phyloP scores from a whole-genome alignment of 2,113 vertebrate species.

The Ophiodon elongatus region DNA sequence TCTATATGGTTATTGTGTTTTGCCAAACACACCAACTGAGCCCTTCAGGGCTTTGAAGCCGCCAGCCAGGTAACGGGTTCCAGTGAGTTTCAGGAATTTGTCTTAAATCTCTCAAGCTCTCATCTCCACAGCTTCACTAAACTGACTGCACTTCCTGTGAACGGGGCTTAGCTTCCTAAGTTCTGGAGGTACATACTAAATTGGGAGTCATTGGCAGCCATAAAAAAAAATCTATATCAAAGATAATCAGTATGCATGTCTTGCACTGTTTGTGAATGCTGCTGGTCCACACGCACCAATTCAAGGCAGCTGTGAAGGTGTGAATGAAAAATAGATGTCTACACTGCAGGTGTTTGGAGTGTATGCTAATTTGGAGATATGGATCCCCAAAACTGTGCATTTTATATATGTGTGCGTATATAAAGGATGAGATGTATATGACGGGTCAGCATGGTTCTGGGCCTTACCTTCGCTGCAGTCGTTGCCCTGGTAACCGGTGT shows the following conservation, averaged over 20 bases:
- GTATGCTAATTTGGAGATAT: conserved; percentile 17
- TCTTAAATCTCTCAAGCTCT: conserved; percentile 39
- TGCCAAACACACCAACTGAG: conserved; percentile 53
- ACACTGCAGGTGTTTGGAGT: conserved; percentile 27
- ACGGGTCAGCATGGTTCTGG: conserved; percentile 78
- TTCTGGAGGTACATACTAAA: conserved; percentile 46
- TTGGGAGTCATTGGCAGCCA: conserved; percentile 50
- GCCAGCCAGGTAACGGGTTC: conserved; percentile 29
- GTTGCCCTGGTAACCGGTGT: conserved; percentile 96
- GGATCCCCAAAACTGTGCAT: conserved; percentile 3
- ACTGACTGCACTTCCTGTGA: conserved; percentile 43
- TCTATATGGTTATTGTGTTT: conserved; percentile 65
- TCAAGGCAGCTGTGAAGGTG: conserved; percentile 50
- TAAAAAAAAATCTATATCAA: conserved; percentile 67
- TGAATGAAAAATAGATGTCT: conserved; percentile 63
- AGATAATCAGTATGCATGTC: conserved; percentile 66
- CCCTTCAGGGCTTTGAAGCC: conserved; percentile 17
- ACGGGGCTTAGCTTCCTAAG: conserved; percentile 26
- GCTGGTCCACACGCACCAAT: conserved; percentile 39
- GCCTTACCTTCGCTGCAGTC: conserved; percentile 99
- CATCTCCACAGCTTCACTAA: conserved; percentile 24
- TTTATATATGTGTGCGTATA: conserved; percentile 38
- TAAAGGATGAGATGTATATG: conserved; percentile 71
- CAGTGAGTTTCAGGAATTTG: conserved; percentile 34
- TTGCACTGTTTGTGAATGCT: conserved; percentile 65